Evolutionary conservation across 2,113 vertebrate genomes (phyloP).

Genomic region (Hemibagrus wyckioides): DNA sequence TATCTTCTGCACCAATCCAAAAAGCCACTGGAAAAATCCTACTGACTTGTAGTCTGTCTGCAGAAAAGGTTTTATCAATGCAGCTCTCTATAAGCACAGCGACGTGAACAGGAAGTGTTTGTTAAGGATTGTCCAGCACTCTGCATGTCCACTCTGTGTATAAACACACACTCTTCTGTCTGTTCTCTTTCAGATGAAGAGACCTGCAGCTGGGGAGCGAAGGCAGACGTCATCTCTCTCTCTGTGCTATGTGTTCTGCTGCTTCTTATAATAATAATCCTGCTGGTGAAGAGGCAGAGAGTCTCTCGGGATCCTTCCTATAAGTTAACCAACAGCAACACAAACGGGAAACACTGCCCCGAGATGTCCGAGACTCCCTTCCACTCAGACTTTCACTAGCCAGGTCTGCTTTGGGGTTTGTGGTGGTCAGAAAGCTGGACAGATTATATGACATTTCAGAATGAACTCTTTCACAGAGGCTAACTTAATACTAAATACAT

Average conservation of each 20-base stretch:
- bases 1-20: no score
- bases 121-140: no score
- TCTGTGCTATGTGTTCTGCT: background rate
- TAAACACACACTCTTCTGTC: background rate
- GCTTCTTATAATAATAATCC: background rate
- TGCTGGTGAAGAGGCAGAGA: background rate
- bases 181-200: constrained; percentile 25
- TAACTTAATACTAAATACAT: no score
- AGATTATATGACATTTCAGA: background rate
- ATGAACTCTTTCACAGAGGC: background rate
- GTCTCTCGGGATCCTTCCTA: background rate
- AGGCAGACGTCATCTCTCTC: background rate
- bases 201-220: background rate
- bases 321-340: background rate
- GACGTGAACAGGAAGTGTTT: no score
- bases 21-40: no score
- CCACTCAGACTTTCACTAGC: background rate
- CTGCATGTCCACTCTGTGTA: no score
- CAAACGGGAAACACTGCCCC: background rate
- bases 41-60: no score
- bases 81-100: no score
- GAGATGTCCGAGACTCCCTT: no score
- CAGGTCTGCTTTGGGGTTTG: background rate
- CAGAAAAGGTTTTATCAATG: no score
- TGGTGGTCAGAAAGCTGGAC: background rate